A percentile compares a stretch with the other conserved stretches of the same genome.
phyloP scores from a whole-genome alignment of 2,797 vertebrate genomes.

The Bucorvus abyssinicus region DNA sequence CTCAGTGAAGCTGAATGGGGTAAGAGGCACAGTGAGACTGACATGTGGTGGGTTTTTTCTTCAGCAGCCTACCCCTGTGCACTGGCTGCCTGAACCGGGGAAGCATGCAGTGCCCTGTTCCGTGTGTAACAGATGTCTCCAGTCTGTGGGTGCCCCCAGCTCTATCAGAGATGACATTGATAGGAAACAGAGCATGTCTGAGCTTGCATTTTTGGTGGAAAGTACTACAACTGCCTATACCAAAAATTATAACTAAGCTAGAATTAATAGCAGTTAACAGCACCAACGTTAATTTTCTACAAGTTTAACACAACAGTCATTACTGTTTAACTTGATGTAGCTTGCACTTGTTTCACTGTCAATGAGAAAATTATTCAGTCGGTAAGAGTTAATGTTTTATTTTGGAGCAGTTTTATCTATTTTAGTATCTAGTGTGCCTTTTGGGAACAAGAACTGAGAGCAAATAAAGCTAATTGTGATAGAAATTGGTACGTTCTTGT shows the following conservation, averaged over 20 bases:
- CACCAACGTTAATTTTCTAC: background rate
- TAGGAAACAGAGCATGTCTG: slow-evolving; percentile 40
- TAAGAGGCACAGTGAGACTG: background rate
- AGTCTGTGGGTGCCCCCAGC: background rate
- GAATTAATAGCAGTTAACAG: slow-evolving; percentile 40
- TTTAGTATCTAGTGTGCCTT: slow-evolving; percentile 14
- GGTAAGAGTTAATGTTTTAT: slow-evolving; percentile 30
- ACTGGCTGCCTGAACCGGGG: background rate
- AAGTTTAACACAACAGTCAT: slow-evolving; percentile 8
- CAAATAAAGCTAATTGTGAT: slow-evolving; percentile 43
- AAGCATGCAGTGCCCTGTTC: background rate
- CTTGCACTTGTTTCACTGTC: slow-evolving; percentile 31
- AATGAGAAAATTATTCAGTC: slow-evolving; percentile 26
- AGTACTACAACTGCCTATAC: background rate
- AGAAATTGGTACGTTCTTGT: slow-evolving; percentile 3
- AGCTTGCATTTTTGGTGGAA: background rate
- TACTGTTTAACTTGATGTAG: background rate
- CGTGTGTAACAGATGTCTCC: slow-evolving; percentile 12
- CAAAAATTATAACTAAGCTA: background rate
- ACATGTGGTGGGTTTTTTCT: background rate
- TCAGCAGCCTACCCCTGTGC: background rate
- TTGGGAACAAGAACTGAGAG: slow-evolving; percentile 19
- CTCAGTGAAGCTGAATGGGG: background rate
- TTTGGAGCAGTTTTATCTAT: slow-evolving; percentile 18
- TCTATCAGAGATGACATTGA: background rate